Evolutionary conservation across 1,140 invertebrate genomes (phyloP).

Genomic region (Neotoxoptera formosana): DNA sequence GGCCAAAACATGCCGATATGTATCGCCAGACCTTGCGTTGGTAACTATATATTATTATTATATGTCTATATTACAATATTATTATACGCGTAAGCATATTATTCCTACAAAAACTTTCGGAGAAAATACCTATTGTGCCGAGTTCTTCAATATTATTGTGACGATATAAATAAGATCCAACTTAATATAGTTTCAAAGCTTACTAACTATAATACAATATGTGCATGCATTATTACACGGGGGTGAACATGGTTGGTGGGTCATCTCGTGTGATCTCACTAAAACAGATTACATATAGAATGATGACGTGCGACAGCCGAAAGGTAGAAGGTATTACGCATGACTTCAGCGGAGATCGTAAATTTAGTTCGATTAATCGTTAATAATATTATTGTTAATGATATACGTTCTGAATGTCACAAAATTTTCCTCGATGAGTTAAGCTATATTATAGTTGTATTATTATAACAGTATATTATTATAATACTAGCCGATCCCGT

Average conservation of each 20-base stretch:
- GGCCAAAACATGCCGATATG: constrained; percentile 69
- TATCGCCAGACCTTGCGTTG: constrained; percentile 68
- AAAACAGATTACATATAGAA: background rate
- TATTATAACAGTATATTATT: background rate
- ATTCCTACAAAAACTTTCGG: too few species aligned
- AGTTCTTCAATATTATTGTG: too few species aligned
- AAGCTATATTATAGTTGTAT: background rate
- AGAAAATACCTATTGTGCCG: too few species aligned
- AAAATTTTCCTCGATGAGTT: background rate
- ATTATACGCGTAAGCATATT: background rate
- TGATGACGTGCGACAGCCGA: too few species aligned
- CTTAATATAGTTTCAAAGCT: too few species aligned
- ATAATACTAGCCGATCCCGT: too few species aligned
- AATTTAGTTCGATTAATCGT: background rate
- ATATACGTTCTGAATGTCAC: background rate
- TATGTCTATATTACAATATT: background rate
- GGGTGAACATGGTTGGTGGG: background rate
- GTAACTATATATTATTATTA: constrained; percentile 63
- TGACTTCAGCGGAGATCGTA: background rate
- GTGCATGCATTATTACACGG: too few species aligned
- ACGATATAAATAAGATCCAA: too few species aligned
- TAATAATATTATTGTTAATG: too few species aligned
- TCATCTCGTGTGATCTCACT: background rate
- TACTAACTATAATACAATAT: too few species aligned
- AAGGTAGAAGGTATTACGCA: background rate